Evolutionary conservation across 2,888 invertebrate genomes (phyloP), one percentile per base, ranked within the genome.

Genomic region (Morpho achilles): DNA sequence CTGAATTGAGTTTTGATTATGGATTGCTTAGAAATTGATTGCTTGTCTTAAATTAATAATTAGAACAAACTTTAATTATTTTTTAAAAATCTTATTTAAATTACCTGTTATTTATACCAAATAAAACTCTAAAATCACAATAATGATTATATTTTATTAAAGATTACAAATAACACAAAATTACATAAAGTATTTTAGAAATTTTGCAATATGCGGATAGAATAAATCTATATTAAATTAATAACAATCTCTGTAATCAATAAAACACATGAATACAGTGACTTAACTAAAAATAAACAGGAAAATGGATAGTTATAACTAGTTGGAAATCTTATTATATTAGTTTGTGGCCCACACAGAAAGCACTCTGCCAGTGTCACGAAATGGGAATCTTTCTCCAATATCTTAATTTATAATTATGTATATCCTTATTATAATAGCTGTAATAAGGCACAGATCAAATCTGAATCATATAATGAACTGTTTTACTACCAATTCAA

Each of bases 1-100:
- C 85, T 0, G 81, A 84, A 56, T 66, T 84, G 0, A 88, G 86
- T 65, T 71, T 86, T 42, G 69, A 67, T 2, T 70, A 48, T 10
- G 54, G 8, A 42, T 42, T 48, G 47, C 48, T 48, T 23, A 42
- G 39, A 54, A 54, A 48, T 10, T 54, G 8, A 41, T 43, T 32
- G 4, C 32, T 32, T 32, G 32, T 32, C 32, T 32, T 5, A n/a
- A n/a, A 22, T 8, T 8, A 8, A 41, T 7, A 8, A 16, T 49
- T 9, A 47, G 4, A 32, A 47, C 22, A 47, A 8, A 8, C 8
- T 7, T 43, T 43, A 3, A 7, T 9, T 3, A 43, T 43, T 43
- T 43, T 42, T 43, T 43, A 3, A 43, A 0, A 32, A 32, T 32
- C 32, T 32, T 32, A 5, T 32, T 32, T 32, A 32, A 32, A 32